Evolutionary conservation across 1,140 invertebrate genomes (phyloP), one percentile per base, ranked within the genome.

Genomic region (Anadara kagoshimensis): DNA sequence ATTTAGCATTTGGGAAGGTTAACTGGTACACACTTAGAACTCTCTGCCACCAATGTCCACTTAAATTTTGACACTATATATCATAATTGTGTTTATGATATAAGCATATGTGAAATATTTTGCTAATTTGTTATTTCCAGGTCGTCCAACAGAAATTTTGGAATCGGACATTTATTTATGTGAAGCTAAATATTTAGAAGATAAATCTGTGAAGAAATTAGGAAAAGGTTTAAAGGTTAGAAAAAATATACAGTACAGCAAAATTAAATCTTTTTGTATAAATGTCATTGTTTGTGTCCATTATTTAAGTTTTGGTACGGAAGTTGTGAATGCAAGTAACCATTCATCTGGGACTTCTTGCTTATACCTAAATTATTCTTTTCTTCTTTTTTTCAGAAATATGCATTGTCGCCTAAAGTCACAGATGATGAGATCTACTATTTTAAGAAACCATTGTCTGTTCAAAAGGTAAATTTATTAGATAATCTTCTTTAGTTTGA

Each of bases 141-240:
- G 93, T 90, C 94, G 98, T 18, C 94, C 94, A 29, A 99, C 97
- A 0, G 97, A 99, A 92, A 94, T 98, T 76, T 90, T 93, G 1
- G 98, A 99, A 89, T 92, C 92, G 64, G 97, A 99, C 90, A 92
- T 99, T 7, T 99, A 93, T 86, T 93, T 99, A 22, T 98, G 97
- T 88, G 97, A 98, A 89, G 96, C 94, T 0, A 92, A 95, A 64
- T 99, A 98, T 84, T 95, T 97, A 84, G 97, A 98, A 88, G 95
- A 95, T 82, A 93, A 94, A 75, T 83, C 73, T 26, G 84, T 89
- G 45, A 84, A 86, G 66, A 95, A 96, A 85, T 88, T 96, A 0
- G 91, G 91, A 18, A 90, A 90, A 56, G 83, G 87, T 16, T 73
- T 88, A 11, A 90, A 89, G 84, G 87, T 87, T 94, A 20, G 94